Percentiles rank a stretch among this genome's conserved stretches.
Evolutionary conservation across 2,113 vertebrate genomes (phyloP).

Genomic region (Gallinago paraguaiae): DNA sequence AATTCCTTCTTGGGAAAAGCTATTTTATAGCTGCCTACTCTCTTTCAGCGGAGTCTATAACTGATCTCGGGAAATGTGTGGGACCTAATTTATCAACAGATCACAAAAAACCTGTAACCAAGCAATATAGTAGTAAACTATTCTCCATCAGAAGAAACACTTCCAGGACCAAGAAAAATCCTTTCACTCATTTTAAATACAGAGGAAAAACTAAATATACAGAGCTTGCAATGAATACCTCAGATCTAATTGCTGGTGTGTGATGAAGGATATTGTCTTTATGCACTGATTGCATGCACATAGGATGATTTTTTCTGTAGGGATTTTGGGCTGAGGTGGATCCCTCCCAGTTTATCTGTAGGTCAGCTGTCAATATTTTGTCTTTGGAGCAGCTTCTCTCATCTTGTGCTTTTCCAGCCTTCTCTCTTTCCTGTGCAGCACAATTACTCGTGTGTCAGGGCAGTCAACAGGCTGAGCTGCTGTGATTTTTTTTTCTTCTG

Average conservation of each 20-base stretch:
- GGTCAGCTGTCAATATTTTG: not conserved
- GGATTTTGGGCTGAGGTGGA: not conserved
- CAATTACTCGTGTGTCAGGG: not conserved
- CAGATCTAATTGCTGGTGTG: not conserved
- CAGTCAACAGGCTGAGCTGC: conserved; percentile 39
- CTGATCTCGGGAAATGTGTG: not conserved
- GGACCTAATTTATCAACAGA: not conserved
- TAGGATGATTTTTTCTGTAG: not conserved
- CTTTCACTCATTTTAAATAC: conserved; percentile 21
- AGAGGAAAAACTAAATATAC: not conserved
- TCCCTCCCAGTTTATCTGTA: not conserved
- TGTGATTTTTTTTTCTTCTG: conserved; percentile 39
- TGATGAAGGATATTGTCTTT: not conserved
- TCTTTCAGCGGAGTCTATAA: not conserved
- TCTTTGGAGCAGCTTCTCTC: not conserved
- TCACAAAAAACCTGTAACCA: not conserved
- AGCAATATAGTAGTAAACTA: not conserved
- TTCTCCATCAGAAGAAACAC: not conserved
- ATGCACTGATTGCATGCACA: not conserved
- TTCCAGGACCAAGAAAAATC: conserved; percentile 32
- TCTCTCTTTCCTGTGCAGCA: not conserved
- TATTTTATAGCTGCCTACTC: not conserved
- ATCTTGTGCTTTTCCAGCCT: not conserved
- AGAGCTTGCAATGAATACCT: not conserved
- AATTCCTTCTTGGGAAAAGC: not conserved